These are phyloP conservation scores for Rousettus leschenaultii DNA, from an alignment of 2,113 vertebrate genomes.

Conservation along the genomic window DNA sequence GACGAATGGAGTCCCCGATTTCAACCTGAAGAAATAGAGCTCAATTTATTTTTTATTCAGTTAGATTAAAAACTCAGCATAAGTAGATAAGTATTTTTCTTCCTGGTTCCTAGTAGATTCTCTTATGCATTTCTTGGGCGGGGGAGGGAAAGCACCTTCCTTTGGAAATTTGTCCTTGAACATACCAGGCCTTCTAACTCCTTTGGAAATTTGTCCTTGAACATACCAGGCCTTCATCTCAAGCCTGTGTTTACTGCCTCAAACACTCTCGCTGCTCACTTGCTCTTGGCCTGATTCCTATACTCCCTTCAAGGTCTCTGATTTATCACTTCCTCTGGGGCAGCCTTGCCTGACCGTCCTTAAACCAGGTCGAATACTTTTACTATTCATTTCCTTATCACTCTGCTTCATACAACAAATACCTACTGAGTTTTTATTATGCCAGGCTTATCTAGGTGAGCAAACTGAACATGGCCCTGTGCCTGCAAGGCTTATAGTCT, in stretches of 20 bases:
- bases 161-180: not conserved
- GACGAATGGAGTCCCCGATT: fast-evolving
- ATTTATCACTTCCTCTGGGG: not conserved
- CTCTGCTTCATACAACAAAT: not conserved
- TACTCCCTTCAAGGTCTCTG: not conserved
- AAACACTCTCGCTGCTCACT: not conserved
- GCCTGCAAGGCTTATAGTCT: not conserved
- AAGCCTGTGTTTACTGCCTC: not conserved
- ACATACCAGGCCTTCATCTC: not conserved
- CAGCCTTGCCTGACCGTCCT: not conserved
- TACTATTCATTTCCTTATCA: not conserved
- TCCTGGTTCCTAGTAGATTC: not conserved
- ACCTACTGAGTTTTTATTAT: not conserved
- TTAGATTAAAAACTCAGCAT: not conserved
- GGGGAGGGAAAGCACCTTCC: too few species aligned
- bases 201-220: not conserved
- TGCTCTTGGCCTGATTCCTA: not conserved
- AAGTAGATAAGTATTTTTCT: not conserved
- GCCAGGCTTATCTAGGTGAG: not conserved
- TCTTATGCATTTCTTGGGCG: too few species aligned
- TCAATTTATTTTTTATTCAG: not conserved
- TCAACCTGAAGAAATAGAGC: not conserved
- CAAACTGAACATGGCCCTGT: not conserved
- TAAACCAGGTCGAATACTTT: not conserved
- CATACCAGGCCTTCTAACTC: not conserved